Conservation (phyloP, 2,888 invertebrate species). For the Sminthurides aquaticus region DNA sequence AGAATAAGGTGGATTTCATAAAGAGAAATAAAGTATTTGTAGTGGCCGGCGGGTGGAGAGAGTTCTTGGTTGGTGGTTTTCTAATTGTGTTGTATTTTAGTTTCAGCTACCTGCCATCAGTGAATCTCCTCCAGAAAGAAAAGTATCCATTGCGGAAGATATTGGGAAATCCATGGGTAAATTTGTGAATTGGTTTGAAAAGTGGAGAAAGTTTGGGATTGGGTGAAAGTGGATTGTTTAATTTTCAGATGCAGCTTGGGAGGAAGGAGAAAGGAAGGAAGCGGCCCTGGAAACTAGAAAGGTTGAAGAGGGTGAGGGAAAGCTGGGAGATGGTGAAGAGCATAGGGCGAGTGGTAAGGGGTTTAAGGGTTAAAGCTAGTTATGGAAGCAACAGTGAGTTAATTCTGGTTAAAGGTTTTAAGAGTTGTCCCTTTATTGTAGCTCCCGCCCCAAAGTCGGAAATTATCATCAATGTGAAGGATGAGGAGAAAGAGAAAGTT, state of each 20-base stretch:
- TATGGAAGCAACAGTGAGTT: too few relatives aligned
- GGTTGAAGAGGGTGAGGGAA: background rate
- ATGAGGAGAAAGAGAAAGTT: background rate
- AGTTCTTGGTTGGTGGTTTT: too few relatives aligned
- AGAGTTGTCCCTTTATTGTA: too few relatives aligned
- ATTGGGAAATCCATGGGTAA: slow-evolving; percentile 12
- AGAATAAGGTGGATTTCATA: background rate
- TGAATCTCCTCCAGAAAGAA: slow-evolving; percentile 10
- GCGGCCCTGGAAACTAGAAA: background rate
- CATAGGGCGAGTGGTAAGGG: background rate
- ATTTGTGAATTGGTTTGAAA: background rate
- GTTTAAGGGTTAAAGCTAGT: too few relatives aligned
- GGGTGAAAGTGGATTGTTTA: too few relatives aligned
- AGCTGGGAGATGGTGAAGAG: background rate
- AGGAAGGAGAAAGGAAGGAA: background rate
- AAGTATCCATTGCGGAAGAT: background rate
- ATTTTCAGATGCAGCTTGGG: background rate
- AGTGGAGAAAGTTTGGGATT: too few relatives aligned
- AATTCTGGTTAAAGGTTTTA: too few relatives aligned
- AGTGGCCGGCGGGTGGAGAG: too few relatives aligned
- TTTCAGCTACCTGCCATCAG: slow-evolving; percentile 18
- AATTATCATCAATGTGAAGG: background rate
- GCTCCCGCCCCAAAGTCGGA: background rate
- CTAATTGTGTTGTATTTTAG: background rate
- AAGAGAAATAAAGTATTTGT: background rate